Conservation (phyloP, 2,888 invertebrate genomes). For the Megamerina dolium region DNA sequence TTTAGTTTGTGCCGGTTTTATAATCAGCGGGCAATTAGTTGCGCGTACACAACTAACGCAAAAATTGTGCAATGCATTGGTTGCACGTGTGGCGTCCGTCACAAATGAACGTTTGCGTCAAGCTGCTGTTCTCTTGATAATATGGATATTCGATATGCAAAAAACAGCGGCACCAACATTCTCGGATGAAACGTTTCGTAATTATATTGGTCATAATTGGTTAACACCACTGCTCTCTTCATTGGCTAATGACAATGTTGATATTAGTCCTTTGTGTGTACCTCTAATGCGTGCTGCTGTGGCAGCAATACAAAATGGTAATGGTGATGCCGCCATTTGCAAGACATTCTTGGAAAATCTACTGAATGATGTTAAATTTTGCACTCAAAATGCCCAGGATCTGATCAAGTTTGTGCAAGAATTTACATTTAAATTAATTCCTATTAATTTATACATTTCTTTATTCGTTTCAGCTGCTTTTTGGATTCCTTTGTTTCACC, state of each 20-base stretch:
- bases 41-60: slow-evolving; percentile 57
- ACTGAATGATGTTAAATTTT: slow-evolving; percentile 57
- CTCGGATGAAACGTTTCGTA: slow-evolving; percentile 52
- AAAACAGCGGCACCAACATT: slow-evolving; percentile 50
- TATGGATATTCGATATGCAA: slow-evolving; percentile 67
- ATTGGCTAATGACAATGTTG: slow-evolving; percentile 54
- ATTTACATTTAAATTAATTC: no score
- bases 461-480: slow-evolving; percentile 48
- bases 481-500: slow-evolving; percentile 44
- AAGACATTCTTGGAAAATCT: slow-evolving; percentile 55
- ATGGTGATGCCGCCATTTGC: slow-evolving; percentile 51
- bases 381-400: slow-evolving; percentile 52
- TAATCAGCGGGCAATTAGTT: slow-evolving; percentile 66
- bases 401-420: slow-evolving; percentile 62
- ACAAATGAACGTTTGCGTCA: slow-evolving; percentile 52
- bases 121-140: slow-evolving; percentile 61
- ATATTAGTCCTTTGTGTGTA: slow-evolving; percentile 55
- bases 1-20: slow-evolving; percentile 66
- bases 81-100: slow-evolving; percentile 56
- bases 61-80: slow-evolving; percentile 55
- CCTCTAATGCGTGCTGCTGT: slow-evolving; percentile 55
- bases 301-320: slow-evolving; percentile 51
- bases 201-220: slow-evolving; percentile 51
- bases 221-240: slow-evolving; percentile 52
- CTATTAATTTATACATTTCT: not conserved